Evolutionary conservation across 2,113 vertebrate species (phyloP).

Genomic region (Hiodon alosoides): DNA sequence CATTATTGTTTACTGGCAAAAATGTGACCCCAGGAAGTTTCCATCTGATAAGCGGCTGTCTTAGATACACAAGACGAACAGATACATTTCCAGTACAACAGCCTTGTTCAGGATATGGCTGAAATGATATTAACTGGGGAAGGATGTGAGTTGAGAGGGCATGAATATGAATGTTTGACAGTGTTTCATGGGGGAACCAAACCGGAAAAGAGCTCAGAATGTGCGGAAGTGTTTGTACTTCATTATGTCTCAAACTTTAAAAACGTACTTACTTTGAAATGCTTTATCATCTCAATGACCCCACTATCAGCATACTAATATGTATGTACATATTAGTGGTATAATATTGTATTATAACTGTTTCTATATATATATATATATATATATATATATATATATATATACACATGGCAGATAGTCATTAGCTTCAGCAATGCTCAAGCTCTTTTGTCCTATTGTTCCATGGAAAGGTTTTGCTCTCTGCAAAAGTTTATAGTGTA

Average conservation of each 20-base stretch:
- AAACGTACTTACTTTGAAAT: too few relatives aligned
- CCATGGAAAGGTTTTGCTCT: neutral
- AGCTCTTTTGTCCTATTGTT: neutral
- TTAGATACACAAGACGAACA: slow-evolving; percentile 49
- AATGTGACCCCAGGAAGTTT: slow-evolving; percentile 52
- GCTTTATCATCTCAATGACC: too few relatives aligned
- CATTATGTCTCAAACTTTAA: neutral
- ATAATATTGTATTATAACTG: too few relatives aligned
- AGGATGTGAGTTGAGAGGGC: slow-evolving; percentile 45
- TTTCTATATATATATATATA: too few relatives aligned
- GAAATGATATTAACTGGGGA: slow-evolving; percentile 38
- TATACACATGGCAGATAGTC: too few relatives aligned
- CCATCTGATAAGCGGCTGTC: slow-evolving; percentile 57
- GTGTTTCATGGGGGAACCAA: slow-evolving; percentile 7
- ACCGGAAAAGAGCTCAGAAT: neutral
- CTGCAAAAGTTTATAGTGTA: slow-evolving; percentile 18
- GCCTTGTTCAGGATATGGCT: slow-evolving; percentile 27
- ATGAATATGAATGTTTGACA: slow-evolving; percentile 35
- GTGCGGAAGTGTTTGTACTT: neutral
- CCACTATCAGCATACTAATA: too few relatives aligned
- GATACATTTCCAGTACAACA: slow-evolving; percentile 48
- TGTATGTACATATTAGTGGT: too few relatives aligned
- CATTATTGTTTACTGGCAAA: slow-evolving; percentile 50
- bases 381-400: too few relatives aligned
- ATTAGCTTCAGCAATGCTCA: neutral